Conservation (phyloP, 2,113 vertebrate genomes). For the Callaeas wilsoni region DNA sequence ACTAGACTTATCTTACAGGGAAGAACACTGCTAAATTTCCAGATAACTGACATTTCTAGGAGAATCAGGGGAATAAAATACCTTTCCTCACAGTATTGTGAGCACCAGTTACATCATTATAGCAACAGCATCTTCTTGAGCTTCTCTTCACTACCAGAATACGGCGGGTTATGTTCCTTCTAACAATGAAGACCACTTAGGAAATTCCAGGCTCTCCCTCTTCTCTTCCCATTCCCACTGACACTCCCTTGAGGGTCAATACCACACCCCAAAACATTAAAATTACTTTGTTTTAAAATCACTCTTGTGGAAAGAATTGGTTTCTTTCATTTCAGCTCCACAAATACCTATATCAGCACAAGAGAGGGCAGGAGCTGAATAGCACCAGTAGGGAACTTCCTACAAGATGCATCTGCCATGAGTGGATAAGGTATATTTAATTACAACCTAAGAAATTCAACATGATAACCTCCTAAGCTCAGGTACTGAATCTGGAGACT, state of each 20-base stretch:
- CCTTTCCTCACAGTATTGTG: neutral
- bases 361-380: neutral
- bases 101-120: neutral
- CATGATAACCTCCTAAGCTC: neutral
- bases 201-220: neutral
- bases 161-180: rapidly evolving
- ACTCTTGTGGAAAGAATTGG: neutral
- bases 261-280: neutral
- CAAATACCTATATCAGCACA: neutral
- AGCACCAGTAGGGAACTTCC: neutral
- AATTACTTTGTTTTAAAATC: neutral
- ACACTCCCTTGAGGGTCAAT: neutral
- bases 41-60: neutral
- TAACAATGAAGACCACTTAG: rapidly evolving
- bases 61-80: neutral
- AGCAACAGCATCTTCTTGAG: neutral
- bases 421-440: neutral
- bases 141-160: neutral
- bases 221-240: neutral
- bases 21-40: neutral
- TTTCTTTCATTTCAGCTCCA: neutral
- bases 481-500: neutral
- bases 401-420: neutral
- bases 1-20: neutral
- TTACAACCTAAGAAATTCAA: neutral